Evolutionary conservation across 2,888 invertebrate genomes (phyloP), one percentile per base, ranked within the genome.

Genomic region (Xylota sylvarum): DNA sequence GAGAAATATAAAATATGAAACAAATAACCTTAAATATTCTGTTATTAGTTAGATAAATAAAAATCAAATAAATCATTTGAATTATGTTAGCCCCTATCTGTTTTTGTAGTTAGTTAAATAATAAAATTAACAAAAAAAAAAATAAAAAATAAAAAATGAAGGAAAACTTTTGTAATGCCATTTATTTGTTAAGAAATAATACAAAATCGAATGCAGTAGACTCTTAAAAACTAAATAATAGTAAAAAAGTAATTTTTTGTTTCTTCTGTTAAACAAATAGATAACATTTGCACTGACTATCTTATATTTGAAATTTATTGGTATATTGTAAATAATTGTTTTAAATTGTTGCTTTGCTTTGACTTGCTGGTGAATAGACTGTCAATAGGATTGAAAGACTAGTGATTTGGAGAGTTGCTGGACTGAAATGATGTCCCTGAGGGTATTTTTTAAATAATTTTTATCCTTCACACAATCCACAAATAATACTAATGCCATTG

Each of bases 81-180:
- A n/a, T 35, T 12, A 40, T 30, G 56, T 58, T 70, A 64, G 52
- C 50, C 10, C 52, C 27, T 67, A 37, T 35, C n/a, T 69, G 43
- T 70, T 65, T 80, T 80, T 43, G 58, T 85, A 85, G 84, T 80
- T 85, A 80, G 84, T 76, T 74, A 50, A 84, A 69, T 37, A 23
- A 52, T 27, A 30, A 56, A 56, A 46, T 52, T 62, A 55, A 32
- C 7, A 37, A 52, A 64, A 12, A 32, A 12, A 52, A 37, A 69
- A 35, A 30, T 5, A 35, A 35, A 35, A 37, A 37, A 37, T 37
- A 10, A 37, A 55, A 62, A 23, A 7, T 37, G 9, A 23, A 23
- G 27, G 5, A 50, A 55, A 30, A 32, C 9, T 60, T 65, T 76
- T 69, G 14, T 50, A 84, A 80, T 84, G 80, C 80, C 80, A 84